These are phyloP conservation scores for Lepidostoma basale DNA, from an alignment of 1,140 invertebrate genomes.

Conservation along the genomic window DNA sequence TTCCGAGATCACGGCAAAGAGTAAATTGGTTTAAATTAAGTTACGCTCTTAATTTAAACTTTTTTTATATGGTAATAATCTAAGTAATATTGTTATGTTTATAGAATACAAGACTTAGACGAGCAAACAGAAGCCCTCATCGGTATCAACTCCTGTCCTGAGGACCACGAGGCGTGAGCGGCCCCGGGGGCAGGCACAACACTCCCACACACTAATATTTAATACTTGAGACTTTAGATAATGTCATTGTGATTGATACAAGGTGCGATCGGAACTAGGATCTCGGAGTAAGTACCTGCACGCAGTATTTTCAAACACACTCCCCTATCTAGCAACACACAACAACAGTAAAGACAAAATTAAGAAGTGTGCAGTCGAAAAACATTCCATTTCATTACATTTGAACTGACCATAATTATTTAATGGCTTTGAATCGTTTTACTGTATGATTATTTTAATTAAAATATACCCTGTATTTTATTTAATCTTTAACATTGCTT, in stretches of 20 bases:
- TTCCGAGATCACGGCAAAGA: no score
- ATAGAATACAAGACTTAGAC: conserved; percentile 69
- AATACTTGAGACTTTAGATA: conserved; percentile 12
- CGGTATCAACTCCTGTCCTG: conserved; percentile 62
- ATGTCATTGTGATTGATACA: conserved; percentile 3
- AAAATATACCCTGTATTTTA: no score
- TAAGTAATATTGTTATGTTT: no score
- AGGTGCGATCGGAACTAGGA: not conserved
- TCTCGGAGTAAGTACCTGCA: not conserved
- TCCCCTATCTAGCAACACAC: not conserved
- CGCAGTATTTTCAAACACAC: not conserved
- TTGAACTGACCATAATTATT: not conserved
- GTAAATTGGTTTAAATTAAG: no score
- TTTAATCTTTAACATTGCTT: no score
- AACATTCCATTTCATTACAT: not conserved
- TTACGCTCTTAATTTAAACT: no score
- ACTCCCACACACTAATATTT: not conserved
- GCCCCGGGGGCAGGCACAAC: not conserved
- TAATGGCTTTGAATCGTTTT: not conserved
- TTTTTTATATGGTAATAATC: no score
- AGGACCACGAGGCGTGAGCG: conserved; percentile 62
- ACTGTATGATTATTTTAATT: not conserved
- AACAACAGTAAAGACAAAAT: not conserved
- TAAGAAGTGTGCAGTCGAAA: not conserved
- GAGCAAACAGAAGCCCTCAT: conserved; percentile 79